Evolutionary conservation across 2,888 invertebrate species (phyloP), one percentile per base, ranked within the genome.

Genomic region (Lycocerus yunnanus): DNA sequence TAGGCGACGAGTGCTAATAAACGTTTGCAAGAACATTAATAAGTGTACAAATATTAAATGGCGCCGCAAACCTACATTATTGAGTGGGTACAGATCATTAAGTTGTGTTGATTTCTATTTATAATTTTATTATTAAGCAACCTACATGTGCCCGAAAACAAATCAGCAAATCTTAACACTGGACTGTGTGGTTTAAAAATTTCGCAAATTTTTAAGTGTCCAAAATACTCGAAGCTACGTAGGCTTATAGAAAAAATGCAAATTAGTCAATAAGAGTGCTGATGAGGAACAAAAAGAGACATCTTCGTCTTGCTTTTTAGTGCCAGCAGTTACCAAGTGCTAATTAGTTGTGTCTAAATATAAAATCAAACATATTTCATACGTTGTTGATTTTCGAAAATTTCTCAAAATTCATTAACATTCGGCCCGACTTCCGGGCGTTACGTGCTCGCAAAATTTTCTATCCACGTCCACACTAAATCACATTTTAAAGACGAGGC

Each of bases 51-150:
- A 81, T 81, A 82, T 80, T 81, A 81, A 79, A 79, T 76, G 83
- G 83, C 83, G 83, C 81, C 83, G 79, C 78, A 80, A 79, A 78
- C 81, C 82, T 80, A 81, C 82, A 80, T 63, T 80, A 78, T 76
- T 78, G 81, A 81, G 81, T 82, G 81, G 82, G 81, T 79, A 80
- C 72, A 63, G 75, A 75, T 78, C 78, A 78, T 79, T 80, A 78
- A 78, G 75, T 77, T 75, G 72, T 77, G 78, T 76, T 75, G 77
- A 80, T 79, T 80, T 80, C 80, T 80, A 80, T 80, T 80, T 80
- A 80, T 80, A 80, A 74, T 76, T 78, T 79, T 78, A 79, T 80
- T 79, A 80, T 77, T 77, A 75, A 71, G 68, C 79, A 69, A 68
- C 78, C 79, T 74, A 79, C 79, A 67, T 69, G 69, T 70, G 71